These are phyloP conservation scores for Platycheirus albimanus DNA, from an alignment of 2,888 invertebrate genomes.

Conservation along the genomic window DNA sequence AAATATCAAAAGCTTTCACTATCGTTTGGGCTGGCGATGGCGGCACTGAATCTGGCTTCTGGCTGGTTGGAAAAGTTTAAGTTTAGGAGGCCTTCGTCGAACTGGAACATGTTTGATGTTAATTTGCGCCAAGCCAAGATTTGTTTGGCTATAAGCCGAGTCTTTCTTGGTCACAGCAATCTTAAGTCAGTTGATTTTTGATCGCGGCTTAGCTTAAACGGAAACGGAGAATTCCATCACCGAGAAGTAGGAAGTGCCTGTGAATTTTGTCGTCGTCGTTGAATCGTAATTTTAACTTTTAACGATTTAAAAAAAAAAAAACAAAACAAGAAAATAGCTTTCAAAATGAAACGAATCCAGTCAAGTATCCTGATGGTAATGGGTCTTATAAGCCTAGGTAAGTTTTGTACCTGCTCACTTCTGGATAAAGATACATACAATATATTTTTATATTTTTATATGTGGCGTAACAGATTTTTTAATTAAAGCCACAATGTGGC, in stretches of 20 bases:
- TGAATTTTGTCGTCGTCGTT: constrained; percentile 47
- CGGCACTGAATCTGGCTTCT: not conserved
- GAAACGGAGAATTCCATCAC: constrained; percentile 60
- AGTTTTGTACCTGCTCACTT: constrained; percentile 68
- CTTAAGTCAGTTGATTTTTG: constrained; percentile 66
- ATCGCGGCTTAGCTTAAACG: constrained; percentile 65
- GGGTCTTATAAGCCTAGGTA: constrained; percentile 77
- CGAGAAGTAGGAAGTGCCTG: constrained; percentile 59
- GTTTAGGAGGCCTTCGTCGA: constrained; percentile 38
- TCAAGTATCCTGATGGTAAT: constrained; percentile 77
- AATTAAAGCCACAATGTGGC: constrained; percentile 36
- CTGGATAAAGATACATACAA: too few species aligned
- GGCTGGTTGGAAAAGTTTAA: constrained; percentile 39
- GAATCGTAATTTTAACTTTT: too few species aligned
- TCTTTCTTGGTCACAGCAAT: constrained; percentile 41
- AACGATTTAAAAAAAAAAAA: too few species aligned
- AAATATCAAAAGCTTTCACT: constrained; percentile 76
- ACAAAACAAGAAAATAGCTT: constrained; percentile 13
- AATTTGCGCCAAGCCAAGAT: constrained; percentile 37
- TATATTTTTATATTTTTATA: not conserved
- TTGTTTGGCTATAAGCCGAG: constrained; percentile 38
- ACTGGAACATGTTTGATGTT: constrained; percentile 59
- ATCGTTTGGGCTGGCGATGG: constrained; percentile 64
- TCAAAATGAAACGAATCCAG: constrained; percentile 76
- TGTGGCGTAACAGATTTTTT: constrained; percentile 43